phyloP scores from a whole-genome alignment of 2,797 vertebrate genomes.

The Lutjanus campechanus region DNA sequence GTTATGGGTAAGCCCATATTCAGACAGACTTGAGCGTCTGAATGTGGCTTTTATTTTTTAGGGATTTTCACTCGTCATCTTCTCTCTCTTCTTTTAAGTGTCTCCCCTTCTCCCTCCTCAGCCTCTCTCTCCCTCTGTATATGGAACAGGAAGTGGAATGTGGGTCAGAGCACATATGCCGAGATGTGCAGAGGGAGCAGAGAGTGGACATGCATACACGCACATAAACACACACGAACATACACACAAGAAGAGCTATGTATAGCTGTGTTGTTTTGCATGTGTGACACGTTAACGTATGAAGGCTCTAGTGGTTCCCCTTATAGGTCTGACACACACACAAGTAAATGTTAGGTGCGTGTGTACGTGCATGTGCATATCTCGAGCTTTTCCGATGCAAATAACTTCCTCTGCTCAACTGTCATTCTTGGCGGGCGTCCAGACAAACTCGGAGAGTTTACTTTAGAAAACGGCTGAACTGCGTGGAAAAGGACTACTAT shows the following conservation, averaged over 20 bases:
- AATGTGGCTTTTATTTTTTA: neutral
- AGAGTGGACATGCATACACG: conserved; percentile 25
- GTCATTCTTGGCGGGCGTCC: conserved; percentile 36
- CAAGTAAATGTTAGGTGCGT: neutral
- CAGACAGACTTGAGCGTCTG: neutral
- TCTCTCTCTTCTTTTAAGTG: neutral
- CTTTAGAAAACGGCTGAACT: conserved; percentile 41
- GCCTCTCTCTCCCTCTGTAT: conserved; percentile 18
- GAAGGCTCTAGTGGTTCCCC: conserved; percentile 13
- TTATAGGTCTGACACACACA: neutral
- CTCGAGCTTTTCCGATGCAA: conserved; percentile 39
- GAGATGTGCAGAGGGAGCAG: conserved; percentile 24
- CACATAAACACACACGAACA: conserved; percentile 12
- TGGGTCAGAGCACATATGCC: conserved; percentile 76
- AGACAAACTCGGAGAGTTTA: conserved; percentile 51
- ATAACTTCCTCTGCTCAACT: conserved; percentile 42
- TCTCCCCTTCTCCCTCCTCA: conserved; percentile 13
- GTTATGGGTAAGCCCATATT: neutral
- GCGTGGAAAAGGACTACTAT: conserved; percentile 14
- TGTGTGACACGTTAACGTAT: conserved; percentile 2
- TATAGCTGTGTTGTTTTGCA: conserved; percentile 24
- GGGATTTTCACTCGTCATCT: neutral
- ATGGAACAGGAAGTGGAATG: conserved; percentile 75
- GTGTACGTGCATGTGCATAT: neutral
- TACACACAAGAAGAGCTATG: conserved; percentile 3